Percentiles rank a stretch among this genome's conserved stretches.
phyloP scores from a whole-genome alignment of 2,797 vertebrate species.

The Lagorchestes hirsutus region DNA sequence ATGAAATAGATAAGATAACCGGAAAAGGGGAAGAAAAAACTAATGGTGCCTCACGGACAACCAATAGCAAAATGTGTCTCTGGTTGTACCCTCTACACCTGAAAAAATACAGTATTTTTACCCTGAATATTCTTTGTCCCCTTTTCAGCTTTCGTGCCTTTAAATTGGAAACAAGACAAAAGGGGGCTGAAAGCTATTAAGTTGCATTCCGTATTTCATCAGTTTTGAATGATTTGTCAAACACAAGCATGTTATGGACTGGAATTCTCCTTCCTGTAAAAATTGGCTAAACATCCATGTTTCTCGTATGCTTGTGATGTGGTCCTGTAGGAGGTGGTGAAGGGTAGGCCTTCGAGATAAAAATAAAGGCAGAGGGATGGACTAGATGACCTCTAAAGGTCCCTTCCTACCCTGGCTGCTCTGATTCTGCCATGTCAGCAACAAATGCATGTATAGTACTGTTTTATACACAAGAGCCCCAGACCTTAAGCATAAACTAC shows the following conservation, averaged over 20 bases:
- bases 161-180: constrained; percentile 39
- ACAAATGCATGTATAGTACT: background rate
- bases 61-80: background rate
- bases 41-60: background rate
- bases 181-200: background rate
- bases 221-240: constrained; percentile 54
- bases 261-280: constrained; percentile 53
- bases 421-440: background rate
- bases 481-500: background rate
- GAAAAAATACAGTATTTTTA: constrained; percentile 39
- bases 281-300: constrained; percentile 65
- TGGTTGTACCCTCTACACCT: background rate
- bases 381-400: constrained; percentile 45
- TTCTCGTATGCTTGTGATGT: constrained; percentile 55
- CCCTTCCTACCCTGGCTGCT: background rate
- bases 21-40: background rate
- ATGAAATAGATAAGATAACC: background rate
- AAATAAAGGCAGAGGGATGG: background rate
- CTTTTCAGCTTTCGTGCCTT: constrained; percentile 34
- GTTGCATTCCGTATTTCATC: constrained; percentile 12
- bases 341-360: background rate
- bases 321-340: constrained; percentile 43
- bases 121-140: constrained; percentile 49
- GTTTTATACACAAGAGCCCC: constrained; percentile 27
- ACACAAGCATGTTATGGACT: background rate